A percentile compares a stretch with the other conserved stretches of the same genome.
phyloP scores from a whole-genome alignment of 2,797 vertebrate species.

The Clarias fuscus region DNA sequence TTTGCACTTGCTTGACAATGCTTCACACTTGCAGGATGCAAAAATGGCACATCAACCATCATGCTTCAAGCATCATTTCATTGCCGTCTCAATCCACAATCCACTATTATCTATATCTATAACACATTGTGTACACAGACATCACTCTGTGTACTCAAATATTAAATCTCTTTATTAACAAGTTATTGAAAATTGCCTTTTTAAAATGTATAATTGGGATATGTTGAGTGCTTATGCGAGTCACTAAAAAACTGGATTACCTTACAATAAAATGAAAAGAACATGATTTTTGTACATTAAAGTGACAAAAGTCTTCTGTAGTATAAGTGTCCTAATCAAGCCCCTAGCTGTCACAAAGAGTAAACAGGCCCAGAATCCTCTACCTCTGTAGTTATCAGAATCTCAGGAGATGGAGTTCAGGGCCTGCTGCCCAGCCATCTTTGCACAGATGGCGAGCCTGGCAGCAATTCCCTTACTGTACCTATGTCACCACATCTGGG shows the following conservation, averaged over 20 bases:
- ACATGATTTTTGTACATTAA: background rate
- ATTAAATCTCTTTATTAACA: background rate
- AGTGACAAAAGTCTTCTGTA: background rate
- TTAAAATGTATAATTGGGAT: background rate
- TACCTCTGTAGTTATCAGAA: slow-evolving; percentile 64
- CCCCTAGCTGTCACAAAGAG: slow-evolving; percentile 54
- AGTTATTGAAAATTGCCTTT: background rate
- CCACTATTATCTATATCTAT: slow-evolving; percentile 60
- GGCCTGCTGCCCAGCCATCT: slow-evolving; percentile 59
- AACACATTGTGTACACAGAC: slow-evolving; percentile 25
- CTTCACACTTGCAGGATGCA: slow-evolving; percentile 18
- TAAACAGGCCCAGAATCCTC: slow-evolving; percentile 45
- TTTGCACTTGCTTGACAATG: slow-evolving; percentile 29
- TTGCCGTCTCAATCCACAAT: slow-evolving; percentile 53
- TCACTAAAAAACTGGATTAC: background rate
- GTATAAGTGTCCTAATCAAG: slow-evolving; percentile 17
- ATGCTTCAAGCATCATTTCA: slow-evolving; percentile 75
- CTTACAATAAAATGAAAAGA: background rate
- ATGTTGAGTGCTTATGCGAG: background rate
- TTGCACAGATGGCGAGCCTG: slow-evolving; percentile 59
- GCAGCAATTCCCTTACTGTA: slow-evolving; percentile 42
- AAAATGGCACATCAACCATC: slow-evolving; percentile 52
- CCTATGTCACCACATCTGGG: slow-evolving; percentile 67
- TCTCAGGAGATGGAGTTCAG: slow-evolving; percentile 60
- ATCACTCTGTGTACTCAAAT: background rate